Conservation (phyloP, 2,888 invertebrate genomes). For the Syrphus vitripennis region DNA sequence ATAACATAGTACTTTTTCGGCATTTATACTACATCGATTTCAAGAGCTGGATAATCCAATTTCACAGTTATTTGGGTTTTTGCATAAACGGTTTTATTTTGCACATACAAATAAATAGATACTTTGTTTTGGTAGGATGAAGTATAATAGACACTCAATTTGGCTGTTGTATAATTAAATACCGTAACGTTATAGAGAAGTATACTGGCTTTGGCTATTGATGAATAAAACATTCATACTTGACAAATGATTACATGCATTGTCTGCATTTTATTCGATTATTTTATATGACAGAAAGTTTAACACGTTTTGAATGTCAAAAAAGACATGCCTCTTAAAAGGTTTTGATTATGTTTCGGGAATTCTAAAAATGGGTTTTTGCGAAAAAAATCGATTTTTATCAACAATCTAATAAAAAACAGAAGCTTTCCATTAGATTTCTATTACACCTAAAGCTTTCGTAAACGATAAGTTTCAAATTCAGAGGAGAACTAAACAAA, state of each 20-base stretch:
- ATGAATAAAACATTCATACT: neutral
- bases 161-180: neutral
- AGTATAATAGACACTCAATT: neutral
- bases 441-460: too few species aligned
- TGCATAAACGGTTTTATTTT: constrained; percentile 11
- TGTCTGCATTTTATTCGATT: too few species aligned
- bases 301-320: too few species aligned
- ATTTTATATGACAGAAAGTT: too few species aligned
- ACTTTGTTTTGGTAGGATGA: neutral
- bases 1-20: neutral
- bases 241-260: neutral
- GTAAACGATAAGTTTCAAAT: too few species aligned
- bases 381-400: too few species aligned
- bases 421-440: too few species aligned
- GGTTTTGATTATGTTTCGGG: too few species aligned
- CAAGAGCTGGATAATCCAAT: constrained; percentile 51
- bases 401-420: too few species aligned
- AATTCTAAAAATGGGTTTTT: too few species aligned
- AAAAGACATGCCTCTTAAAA: too few species aligned
- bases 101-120: neutral
- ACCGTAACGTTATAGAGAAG: neutral
- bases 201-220: neutral
- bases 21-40: neutral
- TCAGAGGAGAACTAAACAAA: too few species aligned
- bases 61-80: constrained; percentile 55